Evolutionary conservation across 2,888 invertebrate species (phyloP).

Genomic region (Drosophila subsilvestris): DNA sequence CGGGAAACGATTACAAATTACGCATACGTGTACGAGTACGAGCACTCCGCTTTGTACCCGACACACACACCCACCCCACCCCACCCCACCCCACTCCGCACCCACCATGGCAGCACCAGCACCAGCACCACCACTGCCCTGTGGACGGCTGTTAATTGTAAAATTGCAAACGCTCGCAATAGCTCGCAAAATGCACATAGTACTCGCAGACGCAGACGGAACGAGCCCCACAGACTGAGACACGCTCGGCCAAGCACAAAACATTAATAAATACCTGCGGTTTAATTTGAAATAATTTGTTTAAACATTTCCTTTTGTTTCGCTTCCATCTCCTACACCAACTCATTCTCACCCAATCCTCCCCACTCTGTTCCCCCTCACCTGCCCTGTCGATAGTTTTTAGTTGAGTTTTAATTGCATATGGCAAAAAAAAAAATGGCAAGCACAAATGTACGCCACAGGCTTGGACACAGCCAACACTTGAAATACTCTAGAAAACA

Average conservation of each 20-base stretch:
- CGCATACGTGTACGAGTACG: conserved; percentile 58
- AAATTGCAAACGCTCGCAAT: conserved; percentile 41
- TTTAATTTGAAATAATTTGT: conserved; percentile 80
- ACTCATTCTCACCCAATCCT: conserved; percentile 51
- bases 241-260: conserved; percentile 77
- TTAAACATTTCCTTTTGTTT: conserved; percentile 80
- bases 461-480: not conserved
- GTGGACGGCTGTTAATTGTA: conserved; percentile 49
- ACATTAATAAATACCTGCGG: conserved; percentile 80
- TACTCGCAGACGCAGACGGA: conserved; percentile 21
- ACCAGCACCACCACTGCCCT: not conserved
- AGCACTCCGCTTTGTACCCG: conserved; percentile 62
- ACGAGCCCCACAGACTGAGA: conserved; percentile 50
- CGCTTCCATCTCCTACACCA: conserved; percentile 37
- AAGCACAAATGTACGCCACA: not conserved
- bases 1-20: conserved; percentile 59
- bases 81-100: not conserved
- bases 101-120: not conserved
- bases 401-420: conserved; percentile 34
- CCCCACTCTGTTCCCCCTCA: not conserved
- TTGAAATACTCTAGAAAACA: not conserved
- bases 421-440: not conserved
- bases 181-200: conserved; percentile 30
- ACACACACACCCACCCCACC: conserved; percentile 1
- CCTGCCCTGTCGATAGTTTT: conserved; percentile 22